Evolutionary conservation across 1,140 invertebrate genomes (phyloP).

Genomic region (Drosophila teissieri): DNA sequence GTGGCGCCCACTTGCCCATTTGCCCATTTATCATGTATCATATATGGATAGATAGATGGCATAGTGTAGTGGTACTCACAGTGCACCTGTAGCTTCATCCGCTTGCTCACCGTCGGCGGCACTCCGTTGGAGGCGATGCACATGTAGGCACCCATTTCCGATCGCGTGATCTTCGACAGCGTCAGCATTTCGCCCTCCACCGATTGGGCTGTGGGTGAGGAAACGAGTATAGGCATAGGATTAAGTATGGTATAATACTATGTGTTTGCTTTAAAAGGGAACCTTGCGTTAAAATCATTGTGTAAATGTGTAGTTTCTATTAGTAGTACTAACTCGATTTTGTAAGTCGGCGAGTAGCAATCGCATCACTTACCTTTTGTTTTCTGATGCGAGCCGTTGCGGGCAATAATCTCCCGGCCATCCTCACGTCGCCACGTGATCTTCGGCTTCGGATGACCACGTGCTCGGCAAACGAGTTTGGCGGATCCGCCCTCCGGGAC

Average conservation of each 20-base stretch:
- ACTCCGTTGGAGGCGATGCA: constrained; percentile 93
- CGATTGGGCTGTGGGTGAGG: constrained; percentile 86
- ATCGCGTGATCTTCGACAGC: constrained; percentile 91
- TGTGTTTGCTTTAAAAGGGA: not conserved
- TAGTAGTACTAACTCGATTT: too few relatives aligned
- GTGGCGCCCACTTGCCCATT: not conserved
- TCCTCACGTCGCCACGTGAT: constrained; percentile 95
- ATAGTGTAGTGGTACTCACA: constrained; percentile 88
- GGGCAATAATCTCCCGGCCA: constrained; percentile 91
- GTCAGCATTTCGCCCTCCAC: constrained; percentile 91
- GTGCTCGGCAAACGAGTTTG: constrained; percentile 93
- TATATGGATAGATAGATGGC: not conserved
- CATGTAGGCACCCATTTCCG: constrained; percentile 94
- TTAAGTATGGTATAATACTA: not conserved
- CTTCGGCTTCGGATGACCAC: constrained; percentile 93
- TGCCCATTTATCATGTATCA: constrained; percentile 44
- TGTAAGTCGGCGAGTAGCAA: too few relatives aligned
- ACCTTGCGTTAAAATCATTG: not conserved
- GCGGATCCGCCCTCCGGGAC: constrained; percentile 95
- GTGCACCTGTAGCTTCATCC: constrained; percentile 93
- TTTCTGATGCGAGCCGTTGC: constrained; percentile 88
- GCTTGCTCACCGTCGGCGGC: constrained; percentile 91
- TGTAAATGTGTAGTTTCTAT: not conserved
- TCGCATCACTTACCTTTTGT: constrained; percentile 87
- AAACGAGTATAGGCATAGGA: not conserved